These are phyloP conservation scores for Cassiopea xamachana DNA, from an alignment of 30 jellyfish, hydroid and myxozoan genomes.

Conservation along the genomic window DNA sequence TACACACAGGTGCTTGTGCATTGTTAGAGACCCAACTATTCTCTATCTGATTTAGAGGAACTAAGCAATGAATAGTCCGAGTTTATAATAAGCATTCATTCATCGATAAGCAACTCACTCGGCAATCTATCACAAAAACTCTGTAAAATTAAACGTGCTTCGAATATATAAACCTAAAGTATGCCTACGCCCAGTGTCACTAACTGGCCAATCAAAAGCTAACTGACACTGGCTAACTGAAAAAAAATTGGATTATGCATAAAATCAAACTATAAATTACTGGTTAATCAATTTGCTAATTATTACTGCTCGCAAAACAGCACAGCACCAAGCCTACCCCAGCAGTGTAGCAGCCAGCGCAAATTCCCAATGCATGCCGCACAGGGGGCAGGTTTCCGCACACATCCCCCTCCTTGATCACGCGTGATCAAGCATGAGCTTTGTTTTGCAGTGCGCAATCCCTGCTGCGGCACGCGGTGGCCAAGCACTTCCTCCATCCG, in stretches of 20 bases:
- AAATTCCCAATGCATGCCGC: not conserved
- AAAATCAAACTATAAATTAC: not conserved
- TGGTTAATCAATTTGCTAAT: not conserved
- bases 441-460: constrained; percentile 49
- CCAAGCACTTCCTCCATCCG: constrained; percentile 11
- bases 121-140: not conserved
- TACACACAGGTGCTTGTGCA: no score
- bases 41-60: not conserved
- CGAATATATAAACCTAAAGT: not conserved
- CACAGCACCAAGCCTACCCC: not conserved
- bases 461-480: constrained; percentile 41
- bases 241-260: not conserved
- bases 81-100: not conserved
- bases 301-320: not conserved
- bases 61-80: not conserved
- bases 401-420: constrained; percentile 68
- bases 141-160: not conserved
- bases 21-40: not conserved
- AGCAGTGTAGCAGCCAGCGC: not conserved
- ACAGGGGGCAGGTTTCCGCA: constrained; percentile 2
- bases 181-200: not conserved
- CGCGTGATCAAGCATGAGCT: constrained; percentile 52
- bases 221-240: not conserved
- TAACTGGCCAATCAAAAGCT: not conserved
- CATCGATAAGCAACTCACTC: not conserved